These are phyloP conservation scores for Microctonus brassicae DNA, from an alignment of 2,888 invertebrate species.

Conservation along the genomic window DNA sequence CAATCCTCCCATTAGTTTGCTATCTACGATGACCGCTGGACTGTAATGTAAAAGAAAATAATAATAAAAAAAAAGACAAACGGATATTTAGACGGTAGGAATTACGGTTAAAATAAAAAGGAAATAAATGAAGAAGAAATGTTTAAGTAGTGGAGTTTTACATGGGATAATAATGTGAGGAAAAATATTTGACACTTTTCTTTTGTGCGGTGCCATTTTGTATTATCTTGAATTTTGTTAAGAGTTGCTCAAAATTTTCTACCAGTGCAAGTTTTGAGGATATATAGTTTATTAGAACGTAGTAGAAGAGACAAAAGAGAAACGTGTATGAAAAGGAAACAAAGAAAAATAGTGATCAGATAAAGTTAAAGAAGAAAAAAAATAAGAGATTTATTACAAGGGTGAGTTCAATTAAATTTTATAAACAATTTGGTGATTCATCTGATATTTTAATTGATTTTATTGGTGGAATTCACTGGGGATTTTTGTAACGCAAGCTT, in stretches of 20 bases:
- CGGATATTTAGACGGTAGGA: background rate
- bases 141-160: background rate
- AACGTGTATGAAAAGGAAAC: background rate
- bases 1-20: constrained; percentile 20
- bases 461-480: constrained; percentile 25
- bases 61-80: background rate
- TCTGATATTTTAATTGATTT: background rate
- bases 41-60: constrained; percentile 10
- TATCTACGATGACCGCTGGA: constrained; percentile 26
- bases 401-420: background rate
- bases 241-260: background rate
- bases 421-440: background rate
- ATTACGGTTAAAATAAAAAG: background rate
- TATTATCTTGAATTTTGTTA: background rate
- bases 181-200: background rate
- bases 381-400: background rate
- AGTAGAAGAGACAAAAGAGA: background rate
- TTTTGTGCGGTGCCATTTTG: constrained; percentile 17
- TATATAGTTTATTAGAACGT: background rate
- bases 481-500: constrained; percentile 30
- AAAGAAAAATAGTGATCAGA: background rate
- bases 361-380: constrained; percentile 44
- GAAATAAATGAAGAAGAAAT: too few relatives aligned
- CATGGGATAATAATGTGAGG: background rate
- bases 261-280: background rate